Percentiles rank a stretch among this genome's conserved stretches.
Evolutionary conservation across 1,140 invertebrate genomes (phyloP).

Genomic region (Paramacrobiotus metropolitanus): DNA sequence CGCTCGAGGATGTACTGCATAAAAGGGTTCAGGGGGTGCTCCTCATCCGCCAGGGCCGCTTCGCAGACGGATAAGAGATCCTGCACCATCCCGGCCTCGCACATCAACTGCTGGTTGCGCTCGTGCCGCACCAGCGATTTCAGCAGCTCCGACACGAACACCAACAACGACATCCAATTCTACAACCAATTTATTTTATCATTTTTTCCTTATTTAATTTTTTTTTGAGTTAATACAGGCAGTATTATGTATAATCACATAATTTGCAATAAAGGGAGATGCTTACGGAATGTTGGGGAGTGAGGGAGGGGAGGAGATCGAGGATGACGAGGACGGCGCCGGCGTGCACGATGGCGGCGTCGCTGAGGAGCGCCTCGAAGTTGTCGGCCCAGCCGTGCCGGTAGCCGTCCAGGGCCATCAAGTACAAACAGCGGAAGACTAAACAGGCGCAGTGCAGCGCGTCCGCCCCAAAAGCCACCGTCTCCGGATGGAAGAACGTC

Average conservation of each 20-base stretch:
- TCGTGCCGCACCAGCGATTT: conserved; percentile 76
- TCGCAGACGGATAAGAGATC: conserved; percentile 51
- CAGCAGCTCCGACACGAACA: conserved; percentile 31
- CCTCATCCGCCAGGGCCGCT: conserved; percentile 59
- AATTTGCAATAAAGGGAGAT: too few species aligned
- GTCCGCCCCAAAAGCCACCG: not conserved
- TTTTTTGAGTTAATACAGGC: too few species aligned
- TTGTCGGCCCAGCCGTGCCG: conserved; percentile 37
- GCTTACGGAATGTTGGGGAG: conserved; percentile 16
- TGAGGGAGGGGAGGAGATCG: conserved; percentile 63
- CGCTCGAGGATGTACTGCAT: conserved; percentile 86
- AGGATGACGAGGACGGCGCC: conserved; percentile 84
- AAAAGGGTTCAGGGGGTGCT: conserved; percentile 62
- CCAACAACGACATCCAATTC: conserved; percentile 5
- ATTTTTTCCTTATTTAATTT: too few species aligned
- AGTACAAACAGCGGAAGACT: conserved; percentile 57
- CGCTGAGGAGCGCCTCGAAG: conserved; percentile 19
- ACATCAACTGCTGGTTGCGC: conserved; percentile 94
- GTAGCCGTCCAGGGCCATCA: conserved; percentile 58
- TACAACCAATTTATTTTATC: too few species aligned
- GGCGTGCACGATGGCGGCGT: conserved; percentile 69
- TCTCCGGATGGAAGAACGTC: not conserved
- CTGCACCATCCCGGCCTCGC: conserved; percentile 51
- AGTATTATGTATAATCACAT: too few species aligned
- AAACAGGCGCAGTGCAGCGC: conserved; percentile 32